These are phyloP conservation scores for Harpalus rubripes DNA, from an alignment of 2,888 invertebrate species.

Conservation along the genomic window DNA sequence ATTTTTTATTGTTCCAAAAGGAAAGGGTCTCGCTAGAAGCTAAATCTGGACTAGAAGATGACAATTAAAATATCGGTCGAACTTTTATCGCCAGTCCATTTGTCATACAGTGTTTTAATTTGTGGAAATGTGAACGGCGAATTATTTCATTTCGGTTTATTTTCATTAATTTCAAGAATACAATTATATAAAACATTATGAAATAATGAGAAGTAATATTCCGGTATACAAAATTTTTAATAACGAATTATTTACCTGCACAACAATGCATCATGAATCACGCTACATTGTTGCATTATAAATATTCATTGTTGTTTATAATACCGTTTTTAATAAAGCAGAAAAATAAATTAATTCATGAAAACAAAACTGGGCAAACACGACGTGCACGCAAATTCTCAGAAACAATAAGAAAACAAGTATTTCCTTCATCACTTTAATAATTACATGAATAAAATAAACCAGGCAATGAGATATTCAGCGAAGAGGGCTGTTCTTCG, in stretches of 20 bases:
- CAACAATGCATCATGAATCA: neutral
- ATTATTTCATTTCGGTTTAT: no score
- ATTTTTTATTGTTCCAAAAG: no score
- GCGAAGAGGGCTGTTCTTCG: neutral
- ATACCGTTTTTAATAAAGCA: neutral
- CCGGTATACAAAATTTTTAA: neutral
- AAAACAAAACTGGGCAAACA: slow-evolving; percentile 6
- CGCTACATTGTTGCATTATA: neutral
- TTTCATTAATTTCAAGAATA: no score
- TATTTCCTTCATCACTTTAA: slow-evolving; percentile 17
- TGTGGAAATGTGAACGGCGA: no score
- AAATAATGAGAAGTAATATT: neutral
- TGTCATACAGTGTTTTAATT: no score
- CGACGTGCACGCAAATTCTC: slow-evolving; percentile 12
- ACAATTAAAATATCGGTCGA: no score
- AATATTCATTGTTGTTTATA: slow-evolving; percentile 3
- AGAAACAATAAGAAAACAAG: slow-evolving; percentile 12
- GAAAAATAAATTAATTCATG: neutral
- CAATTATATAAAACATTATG: neutral
- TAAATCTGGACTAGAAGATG: no score
- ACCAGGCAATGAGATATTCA: slow-evolving; percentile 1
- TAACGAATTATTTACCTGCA: neutral
- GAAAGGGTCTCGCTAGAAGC: no score
- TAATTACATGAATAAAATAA: slow-evolving; percentile 31
- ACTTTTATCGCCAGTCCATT: no score